Base-by-base conservation (phyloP, 1,140 invertebrate species). In the Neotoxoptera formosana region DNA sequence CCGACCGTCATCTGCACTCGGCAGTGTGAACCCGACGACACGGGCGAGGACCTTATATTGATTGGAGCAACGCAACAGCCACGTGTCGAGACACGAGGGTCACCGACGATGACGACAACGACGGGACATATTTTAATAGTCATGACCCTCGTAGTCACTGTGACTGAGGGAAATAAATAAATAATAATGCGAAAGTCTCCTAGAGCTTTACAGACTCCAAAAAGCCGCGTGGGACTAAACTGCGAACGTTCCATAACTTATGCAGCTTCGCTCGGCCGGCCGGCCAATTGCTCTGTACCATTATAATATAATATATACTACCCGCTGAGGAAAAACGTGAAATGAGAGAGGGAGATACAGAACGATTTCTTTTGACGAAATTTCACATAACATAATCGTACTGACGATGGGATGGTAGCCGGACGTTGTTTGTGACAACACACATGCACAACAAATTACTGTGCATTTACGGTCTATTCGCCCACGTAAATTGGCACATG, bases 401-500 rank as follows among this genome's bases (percentile, higher is more conserved):
- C 47, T 23, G 48, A 51, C 21, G 87, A 89, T 34, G 34, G 48
- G 34, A 89, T 56, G 88, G 88, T 34, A 89, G 51, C 51, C 88
- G 48, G 51, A 89, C 91, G 91, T 92, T 92, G 76, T 92, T 81
- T 92, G 76, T 92, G 91, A 92, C 91, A 92, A 92, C 91, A 53
- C 91, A 45, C 34, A 84, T 53, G 48, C 47, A 56, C 91, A 86
- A 93, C 91, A 93, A 93, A 93, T 84, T 93, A 93, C 91, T 45
- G 91, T 93, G 91, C 91, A 93, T 93, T 93, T 93, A 93, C 91
- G 91, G 91, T 86, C 76, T 93, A 86, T 36, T 81, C 91, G 81
- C 91, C 91, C 91, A 93, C 91, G 34, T 93, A n/a, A 93, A 86
- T 93, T 93, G 91, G 91, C 91, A 93, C 91, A 48, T 92, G 91